Percentiles rank a stretch among this genome's conserved stretches.
Conservation (phyloP, 2,797 vertebrate species). For the Poeciliopsis gracilis region DNA sequence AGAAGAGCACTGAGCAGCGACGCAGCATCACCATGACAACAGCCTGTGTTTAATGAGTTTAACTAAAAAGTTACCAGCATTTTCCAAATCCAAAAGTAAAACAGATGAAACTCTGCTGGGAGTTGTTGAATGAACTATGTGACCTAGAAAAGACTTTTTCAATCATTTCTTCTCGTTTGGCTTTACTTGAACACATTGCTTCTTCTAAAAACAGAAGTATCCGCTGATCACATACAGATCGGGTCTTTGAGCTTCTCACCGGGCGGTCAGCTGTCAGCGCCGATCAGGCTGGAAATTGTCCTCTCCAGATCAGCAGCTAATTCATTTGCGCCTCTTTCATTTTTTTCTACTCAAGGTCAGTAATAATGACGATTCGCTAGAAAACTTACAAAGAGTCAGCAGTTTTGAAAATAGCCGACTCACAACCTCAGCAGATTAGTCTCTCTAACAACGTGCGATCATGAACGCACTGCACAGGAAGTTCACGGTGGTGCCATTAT, state of each 20-base stretch:
- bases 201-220: neutral
- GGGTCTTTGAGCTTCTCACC: neutral
- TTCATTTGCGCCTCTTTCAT: neutral
- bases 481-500: slow-evolving; percentile 7
- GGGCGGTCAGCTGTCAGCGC: neutral
- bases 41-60: neutral
- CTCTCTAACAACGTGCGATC: neutral
- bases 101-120: neutral
- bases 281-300: neutral
- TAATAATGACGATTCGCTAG: neutral
- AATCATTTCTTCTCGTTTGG: neutral
- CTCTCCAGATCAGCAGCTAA: neutral
- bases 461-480: slow-evolving; percentile 2
- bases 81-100: neutral
- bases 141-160: neutral
- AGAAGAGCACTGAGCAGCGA: neutral
- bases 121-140: neutral
- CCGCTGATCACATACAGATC: no score
- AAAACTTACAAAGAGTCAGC: neutral
- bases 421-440: neutral
- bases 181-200: neutral
- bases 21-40: neutral
- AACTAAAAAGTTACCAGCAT: neutral
- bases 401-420: neutral
- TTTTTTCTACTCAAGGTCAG: neutral